Evolutionary conservation across 2,888 invertebrate species (phyloP), one percentile per base, ranked within the genome.

Genomic region (Agrochola lota): DNA sequence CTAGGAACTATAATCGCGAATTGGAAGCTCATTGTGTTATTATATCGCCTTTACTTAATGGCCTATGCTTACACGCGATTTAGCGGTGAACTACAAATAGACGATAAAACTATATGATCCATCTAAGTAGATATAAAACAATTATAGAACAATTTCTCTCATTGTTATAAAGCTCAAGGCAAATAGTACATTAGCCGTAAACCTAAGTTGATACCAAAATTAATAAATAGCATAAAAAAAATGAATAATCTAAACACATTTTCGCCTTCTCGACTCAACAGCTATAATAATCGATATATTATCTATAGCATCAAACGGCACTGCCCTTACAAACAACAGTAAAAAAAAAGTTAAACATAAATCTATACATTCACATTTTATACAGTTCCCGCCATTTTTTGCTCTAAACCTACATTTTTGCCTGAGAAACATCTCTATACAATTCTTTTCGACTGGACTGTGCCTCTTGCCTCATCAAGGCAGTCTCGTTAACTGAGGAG

Each of bases 361-460:
- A 55, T 57, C 15, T 74, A 74, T 76, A 81, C 80, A 80, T 81
- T 71, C 43, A 63, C 52, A 67, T 72, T 81, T 70, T 80, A 26
- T 68, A 81, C 71, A 71, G 46, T 67, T 74, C 71, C 67, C 78
- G 78, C 82, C 62, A 40, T 82, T 72, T 57, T 62, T 77, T 26
- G 57, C 49, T 26, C 66, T 74, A 78, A 67, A 35, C 5, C 78
- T 82, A 82, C 12, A 23, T 55, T 59, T 73, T 63, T 81, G 62
- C 82, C 78, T 62, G 82, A 82, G 78, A 78, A 78, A 82, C 23
- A 81, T 78, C 81, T 81, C 81, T 81, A 57, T 81, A 81, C 81
- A 46, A 60, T 72, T 70, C 66, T 59, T 73, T 73, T 81, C 17
- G 20, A 26, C 52, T 78, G 81, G 74, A 82, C 78, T 78, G 67